phyloP scores from a whole-genome alignment of 2,113 vertebrate species.

The Camelus bactrianus region DNA sequence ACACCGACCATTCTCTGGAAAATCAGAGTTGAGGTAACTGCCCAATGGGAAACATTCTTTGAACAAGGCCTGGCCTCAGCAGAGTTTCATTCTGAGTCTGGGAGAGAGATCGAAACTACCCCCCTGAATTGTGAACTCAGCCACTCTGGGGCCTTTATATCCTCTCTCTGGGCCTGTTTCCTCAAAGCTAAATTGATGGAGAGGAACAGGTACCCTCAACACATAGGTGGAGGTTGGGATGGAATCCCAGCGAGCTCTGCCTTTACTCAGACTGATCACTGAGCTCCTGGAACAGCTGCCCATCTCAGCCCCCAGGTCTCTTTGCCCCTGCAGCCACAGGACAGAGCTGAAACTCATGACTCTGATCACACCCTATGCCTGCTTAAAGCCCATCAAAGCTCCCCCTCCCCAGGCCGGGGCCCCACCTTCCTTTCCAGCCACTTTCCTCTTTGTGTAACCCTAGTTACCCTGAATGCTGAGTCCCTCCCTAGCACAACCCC shows the following conservation, averaged over 20 bases:
- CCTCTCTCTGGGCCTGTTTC: background rate
- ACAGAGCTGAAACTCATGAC: background rate
- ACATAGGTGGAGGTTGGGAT: background rate
- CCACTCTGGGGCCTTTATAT: accelerated
- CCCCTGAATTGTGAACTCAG: background rate
- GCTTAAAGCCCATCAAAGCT: background rate
- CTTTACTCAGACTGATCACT: background rate
- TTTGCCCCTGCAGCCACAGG: background rate
- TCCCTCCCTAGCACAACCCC: background rate
- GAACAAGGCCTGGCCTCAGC: background rate
- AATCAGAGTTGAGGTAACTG: constrained; percentile 39
- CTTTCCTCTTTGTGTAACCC: background rate
- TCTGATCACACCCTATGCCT: background rate
- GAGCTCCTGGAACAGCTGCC: accelerated
- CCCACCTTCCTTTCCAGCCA: background rate
- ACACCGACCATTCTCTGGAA: constrained; percentile 41
- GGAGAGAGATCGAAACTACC: accelerated
- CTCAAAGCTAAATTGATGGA: background rate
- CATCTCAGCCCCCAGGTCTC: background rate
- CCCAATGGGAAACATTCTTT: background rate
- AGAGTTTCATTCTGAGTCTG: background rate
- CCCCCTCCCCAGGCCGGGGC: background rate
- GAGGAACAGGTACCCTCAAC: background rate
- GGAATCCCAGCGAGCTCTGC: background rate
- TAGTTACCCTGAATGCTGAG: background rate